Evolutionary conservation across 2,113 vertebrate genomes (phyloP).

Genomic region (Cyanocitta stelleri): DNA sequence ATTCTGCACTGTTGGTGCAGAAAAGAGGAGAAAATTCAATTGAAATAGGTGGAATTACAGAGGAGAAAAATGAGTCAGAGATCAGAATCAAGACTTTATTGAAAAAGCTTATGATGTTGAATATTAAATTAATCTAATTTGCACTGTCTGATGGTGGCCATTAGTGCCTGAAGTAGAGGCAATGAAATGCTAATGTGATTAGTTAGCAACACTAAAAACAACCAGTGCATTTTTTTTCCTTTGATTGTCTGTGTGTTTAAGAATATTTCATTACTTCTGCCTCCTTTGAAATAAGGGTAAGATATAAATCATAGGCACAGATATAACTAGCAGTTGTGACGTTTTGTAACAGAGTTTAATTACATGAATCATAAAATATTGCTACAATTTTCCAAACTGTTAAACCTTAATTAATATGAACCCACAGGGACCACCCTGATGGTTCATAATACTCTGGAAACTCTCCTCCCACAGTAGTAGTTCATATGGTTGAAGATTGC

Average conservation of each 20-base stretch:
- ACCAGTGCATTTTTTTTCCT: constrained; percentile 32
- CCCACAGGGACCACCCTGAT: constrained; percentile 77
- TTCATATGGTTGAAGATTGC: constrained; percentile 58
- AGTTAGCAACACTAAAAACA: constrained; percentile 28
- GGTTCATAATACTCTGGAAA: constrained; percentile 72
- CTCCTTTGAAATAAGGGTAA: constrained; percentile 69
- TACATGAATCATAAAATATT: constrained; percentile 84
- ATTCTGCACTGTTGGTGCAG: neutral
- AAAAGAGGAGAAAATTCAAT: neutral
- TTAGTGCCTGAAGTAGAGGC: constrained; percentile 16
- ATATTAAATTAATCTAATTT: constrained; percentile 54
- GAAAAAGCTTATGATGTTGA: constrained; percentile 49
- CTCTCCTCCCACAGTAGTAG: constrained; percentile 56
- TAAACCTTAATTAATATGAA: constrained; percentile 83
- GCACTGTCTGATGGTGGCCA: constrained; percentile 35
- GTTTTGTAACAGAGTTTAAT: constrained; percentile 80
- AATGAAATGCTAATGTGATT: constrained; percentile 37
- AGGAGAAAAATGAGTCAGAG: neutral
- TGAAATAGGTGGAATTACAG: neutral
- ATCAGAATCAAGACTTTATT: constrained; percentile 15
- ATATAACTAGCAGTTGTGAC: constrained; percentile 76
- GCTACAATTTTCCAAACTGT: constrained; percentile 82
- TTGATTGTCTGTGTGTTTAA: constrained; percentile 55
- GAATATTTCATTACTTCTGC: constrained; percentile 70
- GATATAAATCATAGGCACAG: constrained; percentile 77